A percentile compares a stretch with the other conserved stretches of the same genome.
Evolutionary conservation across 2,113 vertebrate species (phyloP).

Genomic region (Grallaria varia): DNA sequence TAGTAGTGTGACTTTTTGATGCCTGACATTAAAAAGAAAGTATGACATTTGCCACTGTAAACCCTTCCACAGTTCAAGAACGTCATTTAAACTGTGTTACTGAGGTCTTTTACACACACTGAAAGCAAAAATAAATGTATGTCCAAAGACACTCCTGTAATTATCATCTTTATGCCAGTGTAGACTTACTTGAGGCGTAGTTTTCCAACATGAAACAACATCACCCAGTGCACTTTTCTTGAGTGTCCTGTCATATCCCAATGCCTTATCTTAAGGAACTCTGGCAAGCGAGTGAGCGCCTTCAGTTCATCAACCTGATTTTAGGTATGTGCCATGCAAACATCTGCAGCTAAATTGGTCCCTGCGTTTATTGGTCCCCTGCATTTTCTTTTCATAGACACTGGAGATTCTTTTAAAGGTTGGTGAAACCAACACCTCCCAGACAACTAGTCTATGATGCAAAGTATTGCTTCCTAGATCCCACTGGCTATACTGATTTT

Average conservation of each 20-base stretch:
- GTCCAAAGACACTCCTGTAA: background rate
- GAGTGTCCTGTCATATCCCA: background rate
- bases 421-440: background rate
- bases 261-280: background rate
- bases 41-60: background rate
- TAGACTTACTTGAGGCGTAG: background rate
- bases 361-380: background rate
- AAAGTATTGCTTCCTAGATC: background rate
- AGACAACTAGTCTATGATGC: background rate
- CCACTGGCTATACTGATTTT: background rate
- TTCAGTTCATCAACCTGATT: background rate
- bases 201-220: background rate
- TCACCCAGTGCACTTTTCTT: background rate
- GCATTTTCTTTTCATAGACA: background rate
- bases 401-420: background rate
- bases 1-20: background rate
- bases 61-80: background rate
- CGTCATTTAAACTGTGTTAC: background rate
- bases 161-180: background rate
- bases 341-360: background rate
- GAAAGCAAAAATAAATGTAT: background rate
- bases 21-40: background rate
- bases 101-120: background rate
- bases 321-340: background rate
- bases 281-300: background rate